These are phyloP conservation scores for Anoplopoma fimbria DNA, from an alignment of 2,113 vertebrate species.

Conservation along the genomic window DNA sequence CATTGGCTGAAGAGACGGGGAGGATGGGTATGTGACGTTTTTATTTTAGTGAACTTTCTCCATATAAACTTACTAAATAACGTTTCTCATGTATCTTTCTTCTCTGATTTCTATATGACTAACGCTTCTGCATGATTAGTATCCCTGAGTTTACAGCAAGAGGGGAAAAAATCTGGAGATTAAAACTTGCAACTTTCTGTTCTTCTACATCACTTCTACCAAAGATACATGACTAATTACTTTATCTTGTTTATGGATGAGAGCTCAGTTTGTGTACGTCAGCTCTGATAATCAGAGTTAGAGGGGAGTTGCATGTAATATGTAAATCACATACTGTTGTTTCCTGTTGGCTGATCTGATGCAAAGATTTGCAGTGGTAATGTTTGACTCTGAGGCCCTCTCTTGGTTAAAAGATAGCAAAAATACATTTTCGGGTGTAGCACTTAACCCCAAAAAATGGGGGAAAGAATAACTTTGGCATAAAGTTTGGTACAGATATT, in stretches of 20 bases:
- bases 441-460: not conserved
- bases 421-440: not conserved
- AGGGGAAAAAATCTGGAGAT: not conserved
- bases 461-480: not conserved
- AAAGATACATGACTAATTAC: not conserved
- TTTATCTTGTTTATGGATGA: conserved; percentile 27
- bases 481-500: not conserved
- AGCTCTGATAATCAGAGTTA: not conserved
- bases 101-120: not conserved
- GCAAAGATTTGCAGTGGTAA: not conserved
- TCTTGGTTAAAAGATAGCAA: not conserved
- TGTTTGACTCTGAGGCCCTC: not conserved
- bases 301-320: not conserved
- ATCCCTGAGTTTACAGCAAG: not conserved
- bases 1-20: conserved; percentile 92
- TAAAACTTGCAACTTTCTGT: not conserved
- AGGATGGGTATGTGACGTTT: conserved; percentile 90
- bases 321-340: not conserved
- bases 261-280: conserved; percentile 10
- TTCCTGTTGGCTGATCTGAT: conserved; percentile 14
- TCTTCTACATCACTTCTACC: not conserved
- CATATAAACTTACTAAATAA: not conserved
- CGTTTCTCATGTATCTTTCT: not conserved
- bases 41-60: not conserved
- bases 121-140: not conserved